These are phyloP conservation scores for Caenorhabditis brenneri DNA, from an alignment of 1,140 invertebrate species.

Conservation along the genomic window DNA sequence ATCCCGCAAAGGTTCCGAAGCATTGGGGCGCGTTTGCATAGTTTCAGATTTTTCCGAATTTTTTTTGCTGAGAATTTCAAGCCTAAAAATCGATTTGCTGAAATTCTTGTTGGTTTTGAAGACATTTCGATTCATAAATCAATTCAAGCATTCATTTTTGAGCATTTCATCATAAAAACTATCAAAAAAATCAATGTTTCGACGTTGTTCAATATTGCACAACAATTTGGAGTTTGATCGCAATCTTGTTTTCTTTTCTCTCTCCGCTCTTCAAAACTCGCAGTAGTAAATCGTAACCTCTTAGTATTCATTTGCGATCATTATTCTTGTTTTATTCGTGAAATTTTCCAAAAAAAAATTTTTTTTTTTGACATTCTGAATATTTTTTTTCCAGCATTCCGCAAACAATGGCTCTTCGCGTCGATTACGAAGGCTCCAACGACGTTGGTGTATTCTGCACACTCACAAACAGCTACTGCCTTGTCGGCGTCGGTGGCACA, in stretches of 20 bases:
- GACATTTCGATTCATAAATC: background rate
- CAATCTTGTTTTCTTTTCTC: background rate
- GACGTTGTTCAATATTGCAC: slow-evolving; percentile 34
- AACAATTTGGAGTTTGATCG: background rate
- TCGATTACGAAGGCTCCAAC: slow-evolving; percentile 97
- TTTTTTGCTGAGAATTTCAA: background rate
- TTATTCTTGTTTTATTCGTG: background rate
- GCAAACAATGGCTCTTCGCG: slow-evolving; percentile 86
- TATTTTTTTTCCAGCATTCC: background rate
- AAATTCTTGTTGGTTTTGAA: background rate
- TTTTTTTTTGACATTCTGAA: background rate
- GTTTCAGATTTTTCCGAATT: background rate
- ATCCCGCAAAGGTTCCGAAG: too few species aligned
- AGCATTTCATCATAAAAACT: background rate
- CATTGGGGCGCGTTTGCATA: background rate
- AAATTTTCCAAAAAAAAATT: background rate
- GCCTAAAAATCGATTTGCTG: background rate
- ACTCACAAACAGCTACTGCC: slow-evolving; percentile 94
- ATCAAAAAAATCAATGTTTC: background rate
- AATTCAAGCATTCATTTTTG: background rate
- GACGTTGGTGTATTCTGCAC: slow-evolving; percentile 97
- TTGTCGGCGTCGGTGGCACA: slow-evolving; percentile 94
- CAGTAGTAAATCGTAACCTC: background rate
- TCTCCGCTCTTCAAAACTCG: too few species aligned
- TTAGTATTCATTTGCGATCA: background rate